Evolutionary conservation across 2,113 vertebrate genomes (phyloP).

Genomic region (Pteruthius melanotis): DNA sequence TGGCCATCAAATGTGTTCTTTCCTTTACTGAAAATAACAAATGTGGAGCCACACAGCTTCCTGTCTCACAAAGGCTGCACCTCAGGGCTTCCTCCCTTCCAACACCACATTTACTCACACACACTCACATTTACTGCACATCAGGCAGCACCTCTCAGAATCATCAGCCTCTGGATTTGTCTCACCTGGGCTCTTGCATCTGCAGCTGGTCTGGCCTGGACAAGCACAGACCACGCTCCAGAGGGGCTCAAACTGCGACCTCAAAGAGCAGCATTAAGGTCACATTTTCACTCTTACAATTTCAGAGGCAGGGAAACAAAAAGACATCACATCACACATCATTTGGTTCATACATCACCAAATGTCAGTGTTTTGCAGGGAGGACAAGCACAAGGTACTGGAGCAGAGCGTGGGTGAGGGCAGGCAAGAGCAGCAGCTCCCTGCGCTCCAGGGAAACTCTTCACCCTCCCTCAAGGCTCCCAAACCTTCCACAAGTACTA

Average conservation of each 20-base stretch:
- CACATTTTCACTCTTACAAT: neutral
- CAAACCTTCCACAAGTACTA: neutral
- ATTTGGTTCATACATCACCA: fast-evolving
- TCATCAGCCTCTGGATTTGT: neutral
- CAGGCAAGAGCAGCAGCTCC: neutral
- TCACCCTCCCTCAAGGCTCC: neutral
- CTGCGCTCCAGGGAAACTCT: neutral
- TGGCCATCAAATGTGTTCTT: neutral
- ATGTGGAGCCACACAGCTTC: neutral
- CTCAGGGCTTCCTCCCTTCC: neutral
- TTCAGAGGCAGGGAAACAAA: neutral
- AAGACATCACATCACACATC: no score
- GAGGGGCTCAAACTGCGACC: neutral
- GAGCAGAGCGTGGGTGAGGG: neutral
- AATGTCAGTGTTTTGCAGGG: neutral
- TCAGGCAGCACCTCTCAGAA: neutral
- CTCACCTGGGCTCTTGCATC: neutral
- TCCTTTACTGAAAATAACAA: neutral
- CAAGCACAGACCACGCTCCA: fast-evolving
- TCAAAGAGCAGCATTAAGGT: neutral
- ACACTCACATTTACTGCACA: neutral
- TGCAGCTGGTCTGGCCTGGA: neutral
- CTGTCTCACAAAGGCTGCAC: fast-evolving
- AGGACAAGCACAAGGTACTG: neutral
- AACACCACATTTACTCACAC: fast-evolving